Conservation (phyloP, 2,113 vertebrate genomes). For the Colossoma macropomum region DNA sequence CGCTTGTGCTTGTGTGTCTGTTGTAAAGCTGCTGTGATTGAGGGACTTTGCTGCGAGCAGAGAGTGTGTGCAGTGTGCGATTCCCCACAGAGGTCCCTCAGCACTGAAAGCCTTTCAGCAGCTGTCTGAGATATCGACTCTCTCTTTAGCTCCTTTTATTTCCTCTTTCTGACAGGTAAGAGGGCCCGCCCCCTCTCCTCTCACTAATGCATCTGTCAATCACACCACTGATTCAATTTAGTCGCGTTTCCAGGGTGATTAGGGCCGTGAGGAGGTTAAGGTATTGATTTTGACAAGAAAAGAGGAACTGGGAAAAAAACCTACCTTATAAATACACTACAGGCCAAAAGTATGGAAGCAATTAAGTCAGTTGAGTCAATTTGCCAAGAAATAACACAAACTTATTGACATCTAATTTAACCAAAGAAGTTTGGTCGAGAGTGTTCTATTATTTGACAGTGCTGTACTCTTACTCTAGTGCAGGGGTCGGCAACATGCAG, state of each 20-base stretch:
- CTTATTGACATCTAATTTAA: too few species aligned
- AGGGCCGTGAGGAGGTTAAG: neutral
- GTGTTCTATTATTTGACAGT: too few species aligned
- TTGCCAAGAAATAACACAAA: too few species aligned
- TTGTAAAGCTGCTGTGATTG: neutral
- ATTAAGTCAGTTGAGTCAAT: too few species aligned
- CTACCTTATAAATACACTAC: neutral
- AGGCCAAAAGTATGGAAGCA: neutral
- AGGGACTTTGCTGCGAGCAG: neutral
- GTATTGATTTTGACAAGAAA: conserved; percentile 10
- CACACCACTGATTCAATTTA: conserved; percentile 47
- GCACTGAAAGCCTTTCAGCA: conserved; percentile 35
- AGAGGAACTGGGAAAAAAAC: neutral
- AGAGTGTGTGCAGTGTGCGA: neutral
- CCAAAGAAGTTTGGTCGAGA: too few species aligned
- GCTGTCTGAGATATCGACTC: conserved; percentile 31
- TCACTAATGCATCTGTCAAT: conserved; percentile 54
- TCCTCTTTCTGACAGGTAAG: conserved; percentile 40
- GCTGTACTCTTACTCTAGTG: too few species aligned
- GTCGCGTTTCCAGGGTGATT: conserved; percentile 24
- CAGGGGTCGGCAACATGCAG: too few species aligned
- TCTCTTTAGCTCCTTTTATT: conserved; percentile 36
- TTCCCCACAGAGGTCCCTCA: conserved; percentile 30
- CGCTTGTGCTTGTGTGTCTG: neutral
- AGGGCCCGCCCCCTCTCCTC: conserved; percentile 18